Evolutionary conservation across 2,888 invertebrate species (phyloP).

Genomic region (Pantelozetes paolii): DNA sequence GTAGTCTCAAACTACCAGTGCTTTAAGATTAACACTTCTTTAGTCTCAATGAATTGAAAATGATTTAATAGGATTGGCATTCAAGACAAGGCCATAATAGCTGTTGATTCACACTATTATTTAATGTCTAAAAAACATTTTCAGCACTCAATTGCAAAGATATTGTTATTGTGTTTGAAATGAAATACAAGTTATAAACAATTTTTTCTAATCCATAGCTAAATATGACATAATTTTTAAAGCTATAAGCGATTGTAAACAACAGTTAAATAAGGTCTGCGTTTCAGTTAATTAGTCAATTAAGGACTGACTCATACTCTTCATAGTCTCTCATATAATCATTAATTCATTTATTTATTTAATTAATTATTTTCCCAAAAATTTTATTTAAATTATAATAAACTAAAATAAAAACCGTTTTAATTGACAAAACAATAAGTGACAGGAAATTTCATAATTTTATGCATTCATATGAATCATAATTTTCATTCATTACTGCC

Average conservation of each 20-base stretch:
- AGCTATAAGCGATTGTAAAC: background rate
- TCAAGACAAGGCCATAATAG: background rate
- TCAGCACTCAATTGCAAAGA: background rate
- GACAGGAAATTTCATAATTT: background rate
- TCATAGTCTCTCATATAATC: background rate
- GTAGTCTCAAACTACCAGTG: background rate
- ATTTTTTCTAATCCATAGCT: background rate
- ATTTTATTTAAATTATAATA: background rate
- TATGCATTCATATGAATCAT: background rate
- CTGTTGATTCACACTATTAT: background rate
- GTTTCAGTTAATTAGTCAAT: background rate
- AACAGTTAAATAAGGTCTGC: background rate
- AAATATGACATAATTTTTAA: background rate
- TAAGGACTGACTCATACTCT: background rate
- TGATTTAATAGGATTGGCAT: constrained; percentile 18
- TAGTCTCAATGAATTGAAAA: background rate
- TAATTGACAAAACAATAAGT: background rate
- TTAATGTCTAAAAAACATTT: constrained; percentile 3
- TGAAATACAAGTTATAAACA: background rate
- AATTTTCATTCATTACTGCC: background rate
- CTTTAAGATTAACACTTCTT: background rate
- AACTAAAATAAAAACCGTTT: background rate
- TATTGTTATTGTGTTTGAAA: background rate
- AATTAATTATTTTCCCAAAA: background rate
- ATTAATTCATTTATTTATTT: background rate